Base-by-base conservation (phyloP, 2,113 vertebrate species). In the Tragelaphus strepsiceros region DNA sequence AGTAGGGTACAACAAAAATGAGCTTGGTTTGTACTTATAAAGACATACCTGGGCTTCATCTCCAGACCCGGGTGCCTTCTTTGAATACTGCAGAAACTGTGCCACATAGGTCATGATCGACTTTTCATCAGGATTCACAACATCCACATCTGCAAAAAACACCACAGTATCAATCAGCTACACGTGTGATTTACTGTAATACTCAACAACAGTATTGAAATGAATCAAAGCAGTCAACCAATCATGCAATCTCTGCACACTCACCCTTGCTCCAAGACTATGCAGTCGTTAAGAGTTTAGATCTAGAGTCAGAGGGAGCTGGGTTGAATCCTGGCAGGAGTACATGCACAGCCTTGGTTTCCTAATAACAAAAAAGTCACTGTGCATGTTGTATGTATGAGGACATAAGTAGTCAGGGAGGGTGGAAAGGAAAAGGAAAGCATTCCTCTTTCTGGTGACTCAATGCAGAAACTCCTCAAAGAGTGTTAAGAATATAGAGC, bases 31-130 rank as follows among this genome's bases (percentile, higher is more conserved):
- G 19, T 28, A 62, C 12, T 46, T 53, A 51, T 13, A 43, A 87
- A 46, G 49, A 95, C 98, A 91, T 96, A 99, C 99, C 99, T 99
- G 99, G 94, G 98, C 62, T 24, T 98, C 98, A 3, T 99, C 99
- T 84, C 99, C 99, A 39, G 98, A 32, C 6, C 80, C 89, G 7
- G 97, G 97, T 28, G 97, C 80, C 32, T 99, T 99, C 98, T 98
- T 99, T 94, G 99, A 99, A 98, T 99, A 99, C 91, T 99, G 99
- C 51, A 99, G 98, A 98, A 99, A 99, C 98, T 99, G 99, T 24
- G 99, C 99, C 98, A 99, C 99, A 0, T 99, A 99, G 5, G 99
- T 99, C 99, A 99, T 99, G 98, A 99, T 99, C 43, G 99, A 99
- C 98, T 99, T 99, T 98, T 99, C 99, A 97, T 99, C 99, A 0